phyloP scores from a whole-genome alignment of 1,140 invertebrate species.

The Chironomus tepperi region DNA sequence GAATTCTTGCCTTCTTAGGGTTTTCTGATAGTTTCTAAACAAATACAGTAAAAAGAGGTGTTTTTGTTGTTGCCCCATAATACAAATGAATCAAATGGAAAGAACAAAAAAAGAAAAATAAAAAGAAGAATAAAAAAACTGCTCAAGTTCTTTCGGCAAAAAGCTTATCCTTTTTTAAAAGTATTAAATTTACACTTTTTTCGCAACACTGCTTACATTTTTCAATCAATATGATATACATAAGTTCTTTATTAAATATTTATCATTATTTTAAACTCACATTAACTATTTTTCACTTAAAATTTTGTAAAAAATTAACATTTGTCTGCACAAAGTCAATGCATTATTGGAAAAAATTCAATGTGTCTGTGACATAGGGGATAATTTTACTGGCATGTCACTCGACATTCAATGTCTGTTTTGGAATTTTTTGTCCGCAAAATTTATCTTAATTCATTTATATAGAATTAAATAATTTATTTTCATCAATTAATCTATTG shows the following conservation, averaged over 20 bases:
- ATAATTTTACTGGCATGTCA: too few relatives aligned
- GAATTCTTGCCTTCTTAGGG: background rate
- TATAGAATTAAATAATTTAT: too few relatives aligned
- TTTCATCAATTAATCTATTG: too few relatives aligned
- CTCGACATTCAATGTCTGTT: too few relatives aligned
- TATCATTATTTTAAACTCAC: background rate
- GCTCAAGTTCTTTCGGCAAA: background rate
- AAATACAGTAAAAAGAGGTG: too few relatives aligned
- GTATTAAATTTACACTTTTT: too few relatives aligned
- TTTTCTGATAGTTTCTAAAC: too few relatives aligned
- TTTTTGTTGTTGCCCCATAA: background rate
- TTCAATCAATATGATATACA: background rate
- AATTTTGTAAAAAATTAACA: background rate
- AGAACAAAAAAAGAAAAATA: constrained; percentile 8
- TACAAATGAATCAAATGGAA: background rate
- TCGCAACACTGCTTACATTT: too few relatives aligned
- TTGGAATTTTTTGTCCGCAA: too few relatives aligned
- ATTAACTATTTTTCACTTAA: constrained; percentile 9
- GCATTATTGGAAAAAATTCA: background rate
- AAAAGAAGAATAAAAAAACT: background rate
- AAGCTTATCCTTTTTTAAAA: background rate
- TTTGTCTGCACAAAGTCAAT: background rate
- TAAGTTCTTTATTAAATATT: background rate
- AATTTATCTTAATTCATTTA: too few relatives aligned
- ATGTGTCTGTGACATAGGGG: constrained; percentile 8